Evolutionary conservation across 1,140 invertebrate species (phyloP).

Genomic region (Sitophilus oryzae): DNA sequence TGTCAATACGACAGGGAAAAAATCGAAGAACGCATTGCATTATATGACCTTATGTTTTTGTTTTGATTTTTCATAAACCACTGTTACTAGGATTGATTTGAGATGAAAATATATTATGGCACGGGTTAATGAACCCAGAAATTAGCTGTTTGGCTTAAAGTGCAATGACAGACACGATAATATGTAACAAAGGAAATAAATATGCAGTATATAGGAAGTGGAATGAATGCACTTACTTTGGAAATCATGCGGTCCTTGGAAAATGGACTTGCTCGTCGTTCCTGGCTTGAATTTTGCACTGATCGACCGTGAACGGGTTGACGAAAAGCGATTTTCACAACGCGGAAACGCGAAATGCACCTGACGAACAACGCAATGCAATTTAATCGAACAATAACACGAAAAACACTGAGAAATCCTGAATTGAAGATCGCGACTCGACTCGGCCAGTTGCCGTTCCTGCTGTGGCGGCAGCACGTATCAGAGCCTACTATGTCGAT

Average conservation of each 20-base stretch:
- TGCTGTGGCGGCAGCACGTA: constrained; percentile 22
- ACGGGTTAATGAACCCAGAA: background rate
- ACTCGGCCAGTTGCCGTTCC: constrained; percentile 17
- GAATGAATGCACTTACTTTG: constrained; percentile 29
- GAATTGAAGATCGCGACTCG: background rate
- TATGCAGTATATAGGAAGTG: background rate
- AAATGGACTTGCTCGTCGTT: background rate
- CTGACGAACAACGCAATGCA: constrained; percentile 8
- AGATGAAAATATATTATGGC: background rate
- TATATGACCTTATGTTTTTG: background rate
- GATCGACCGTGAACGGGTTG: background rate
- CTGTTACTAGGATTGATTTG: background rate
- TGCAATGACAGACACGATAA: constrained; percentile 21
- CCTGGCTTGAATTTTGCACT: too few relatives aligned
- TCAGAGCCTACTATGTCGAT: constrained; percentile 5
- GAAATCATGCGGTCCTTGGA: constrained; percentile 20
- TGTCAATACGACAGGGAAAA: background rate
- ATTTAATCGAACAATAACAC: constrained; percentile 15
- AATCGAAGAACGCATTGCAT: background rate
- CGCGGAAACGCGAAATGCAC: constrained; percentile 6
- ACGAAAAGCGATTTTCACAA: background rate
- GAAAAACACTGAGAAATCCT: constrained; percentile 12
- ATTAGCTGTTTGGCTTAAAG: constrained; percentile 9
- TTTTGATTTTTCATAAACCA: background rate
- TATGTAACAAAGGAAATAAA: constrained; percentile 23